Base-by-base conservation (phyloP, 64 coral and sea anemone species). In the Cladopsammia gracilis region DNA sequence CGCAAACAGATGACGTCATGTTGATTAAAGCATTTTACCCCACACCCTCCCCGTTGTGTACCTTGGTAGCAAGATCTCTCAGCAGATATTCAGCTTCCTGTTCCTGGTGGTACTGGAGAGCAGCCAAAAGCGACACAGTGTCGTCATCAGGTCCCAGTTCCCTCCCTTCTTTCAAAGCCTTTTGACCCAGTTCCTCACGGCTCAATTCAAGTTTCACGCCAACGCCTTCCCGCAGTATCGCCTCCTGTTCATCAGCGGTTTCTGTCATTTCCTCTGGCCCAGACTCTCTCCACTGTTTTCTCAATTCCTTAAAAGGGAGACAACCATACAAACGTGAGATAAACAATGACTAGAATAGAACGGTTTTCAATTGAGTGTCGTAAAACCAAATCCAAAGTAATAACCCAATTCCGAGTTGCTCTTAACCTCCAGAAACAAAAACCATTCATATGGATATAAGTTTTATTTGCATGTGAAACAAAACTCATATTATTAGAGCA, bases 281-380 rank as follows among this genome's bases (percentile, higher is more conserved):
- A 18, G 94, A 91, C 26, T 99, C 94, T 20, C 94, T 94, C 98
- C 98, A 99, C n/a, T 93, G 91, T 79, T 94, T 96, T 49, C 98
- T 89, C 6, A 96, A 68, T 90, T 93, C 90, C 96, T 97, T 61
- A 16, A 69, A 62, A 76, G 11, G 6, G 16, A 65, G 43, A 57
- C 12, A 58, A 2, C 4, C 34, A 16, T 25, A 22, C 12, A 75
- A 10, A 77, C n/a, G 22, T 74, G 48, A 77, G 18, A 0, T 47
- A n/a, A 24, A 76, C 12, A 42, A 20, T 26, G 1, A 12, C 53
- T 56, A 1, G 52, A 54, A 54, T 12, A 56, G 53, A 10, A 6
- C 53, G 1, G 53, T 12, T 12, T 7, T 56, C 12, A 56, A 56
- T 56, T 56, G 7, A 10, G 53, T 10, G 5, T 7, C 12, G 7